Base-by-base conservation (phyloP, 2,797 vertebrate genomes). In the Spheniscus humboldti region DNA sequence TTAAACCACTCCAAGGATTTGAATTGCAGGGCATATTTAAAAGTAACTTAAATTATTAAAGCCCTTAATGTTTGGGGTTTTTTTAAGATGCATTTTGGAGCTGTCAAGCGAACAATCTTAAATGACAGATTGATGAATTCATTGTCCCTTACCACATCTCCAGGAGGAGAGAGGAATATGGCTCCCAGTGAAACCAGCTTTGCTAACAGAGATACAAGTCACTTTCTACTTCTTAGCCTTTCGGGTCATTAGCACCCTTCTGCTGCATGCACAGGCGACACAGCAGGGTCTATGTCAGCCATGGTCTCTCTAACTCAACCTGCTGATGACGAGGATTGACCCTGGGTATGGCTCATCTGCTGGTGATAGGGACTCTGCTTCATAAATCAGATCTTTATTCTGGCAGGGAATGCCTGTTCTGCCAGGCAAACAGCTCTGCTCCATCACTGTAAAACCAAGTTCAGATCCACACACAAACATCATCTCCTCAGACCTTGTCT, bases 1-100 rank as follows among this genome's bases (percentile, higher is more conserved):
- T 97, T 97, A 97, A 97, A 94, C 95, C 97, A 97, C 96, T 97
- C 97, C 62, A 53, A 97, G 97, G 96, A 97, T 96, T 97, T 97
- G 91, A 97, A 96, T 94, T 94, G 96, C 92, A 82, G 90, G 91
- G 57, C 76, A 91, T 97, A 97, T 97, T 97, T 97, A 97, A 97
- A 86, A 97, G 97, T 84, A 84, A 71, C 90, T 95, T 97, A 71
- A 97, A 97, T 97, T 97, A 97, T 97, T 97, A 91, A 97, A 96
- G 94, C 78, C 66, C 95, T 97, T 97, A 97, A 97, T 97, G 97
- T 95, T 92, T 88, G 2, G 90, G 43, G 3, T 3, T 86, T 92
- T 90, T 71, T 96, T 94, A 90, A 96, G 96, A 96, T 97, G 94
- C 95, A 97, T 97, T 97, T 97, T 97, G 95, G 96, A 97, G 90